A percentile compares a stretch with the other conserved stretches of the same genome.
Evolutionary conservation across 1,140 invertebrate genomes (phyloP).

Genomic region (Achroia grisella): DNA sequence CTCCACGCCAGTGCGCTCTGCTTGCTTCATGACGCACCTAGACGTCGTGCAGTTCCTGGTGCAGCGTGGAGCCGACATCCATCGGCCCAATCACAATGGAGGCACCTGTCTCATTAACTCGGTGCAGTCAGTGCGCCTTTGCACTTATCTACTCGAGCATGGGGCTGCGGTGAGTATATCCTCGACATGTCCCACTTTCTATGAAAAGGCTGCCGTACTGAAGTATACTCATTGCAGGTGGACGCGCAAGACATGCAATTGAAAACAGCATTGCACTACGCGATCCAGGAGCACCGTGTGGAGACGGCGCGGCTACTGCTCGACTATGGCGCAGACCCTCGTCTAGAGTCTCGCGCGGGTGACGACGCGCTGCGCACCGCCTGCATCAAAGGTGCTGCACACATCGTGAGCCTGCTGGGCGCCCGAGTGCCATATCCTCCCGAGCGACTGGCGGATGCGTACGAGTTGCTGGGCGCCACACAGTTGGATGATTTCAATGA

Average conservation of each 20-base stretch:
- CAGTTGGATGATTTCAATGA: constrained; percentile 89
- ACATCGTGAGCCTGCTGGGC: constrained; percentile 86
- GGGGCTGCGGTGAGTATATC: constrained; percentile 80
- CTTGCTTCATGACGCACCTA: constrained; percentile 95
- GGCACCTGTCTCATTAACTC: constrained; percentile 96
- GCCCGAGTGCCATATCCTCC: constrained; percentile 76
- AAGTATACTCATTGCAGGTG: constrained; percentile 73
- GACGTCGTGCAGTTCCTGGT: constrained; percentile 84
- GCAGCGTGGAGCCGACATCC: constrained; percentile 89
- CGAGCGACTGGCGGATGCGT: constrained; percentile 85
- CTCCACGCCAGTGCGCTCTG: constrained; percentile 91
- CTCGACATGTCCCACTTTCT: too few relatives aligned
- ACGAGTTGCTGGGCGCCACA: constrained; percentile 88
- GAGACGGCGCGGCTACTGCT: constrained; percentile 90
- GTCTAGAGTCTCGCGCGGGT: constrained; percentile 84
- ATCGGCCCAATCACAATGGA: constrained; percentile 91
- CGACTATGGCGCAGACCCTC: constrained; percentile 85
- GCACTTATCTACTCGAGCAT: constrained; percentile 84
- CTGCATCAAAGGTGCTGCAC: constrained; percentile 89
- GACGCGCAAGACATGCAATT: constrained; percentile 93
- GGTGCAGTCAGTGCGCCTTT: constrained; percentile 88
- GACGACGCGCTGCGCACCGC: constrained; percentile 94
- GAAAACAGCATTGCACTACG: constrained; percentile 95
- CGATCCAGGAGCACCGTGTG: constrained; percentile 90
- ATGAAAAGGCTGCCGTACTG: too few relatives aligned